Evolutionary conservation across 37 sponge, comb jelly and placozoan genomes (phyloP), one percentile per base, ranked within the genome.

Genomic region (Hormiphora californensis): DNA sequence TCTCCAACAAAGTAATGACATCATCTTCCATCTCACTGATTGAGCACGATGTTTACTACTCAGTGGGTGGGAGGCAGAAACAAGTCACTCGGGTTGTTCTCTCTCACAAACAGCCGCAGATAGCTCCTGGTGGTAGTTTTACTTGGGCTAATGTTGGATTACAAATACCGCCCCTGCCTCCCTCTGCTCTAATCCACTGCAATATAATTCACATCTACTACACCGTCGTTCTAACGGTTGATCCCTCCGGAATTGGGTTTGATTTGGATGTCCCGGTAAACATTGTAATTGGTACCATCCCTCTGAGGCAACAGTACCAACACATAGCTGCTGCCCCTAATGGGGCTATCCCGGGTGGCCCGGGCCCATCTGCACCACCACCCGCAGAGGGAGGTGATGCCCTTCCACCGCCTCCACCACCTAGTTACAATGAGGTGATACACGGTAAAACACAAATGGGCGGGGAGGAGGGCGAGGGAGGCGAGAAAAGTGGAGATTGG

Each of bases 391-490:
- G 5, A 15, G 30, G 30, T 4, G 61, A 57, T 30, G n/a, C 21
- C 30, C n/a, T 23, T 15, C n/a, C n/a, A n/a, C 30, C 61, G n/a
- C 61, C 61, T 4, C 61, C 61, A 5, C 61, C 61, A 15, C 61
- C 61, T 4, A 57, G 61, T 12, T 57, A 57, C 21, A 30, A 30
- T 4, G 61, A 57, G n/a, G 61, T 57, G 61, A 30, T 12, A 4
- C 61, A 57, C 61, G 61, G 61, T 5, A 12, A 12, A 30, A 30
- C 9, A 12, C 30, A 23, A 4, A 57, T 57, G 9, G 61, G 27
- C 30, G 61, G 61, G n/a, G n/a, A 23, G n/a, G 61, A 57, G 61
- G 61, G 61, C n/a, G 61, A 57, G 27, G 61, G 61, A 30, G 27
- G 27, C 21, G 23, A 5, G 9, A 23, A 57, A 12, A 30, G 61